phyloP scores from a whole-genome alignment of 2,888 invertebrate species.

The Acleris emargana region DNA sequence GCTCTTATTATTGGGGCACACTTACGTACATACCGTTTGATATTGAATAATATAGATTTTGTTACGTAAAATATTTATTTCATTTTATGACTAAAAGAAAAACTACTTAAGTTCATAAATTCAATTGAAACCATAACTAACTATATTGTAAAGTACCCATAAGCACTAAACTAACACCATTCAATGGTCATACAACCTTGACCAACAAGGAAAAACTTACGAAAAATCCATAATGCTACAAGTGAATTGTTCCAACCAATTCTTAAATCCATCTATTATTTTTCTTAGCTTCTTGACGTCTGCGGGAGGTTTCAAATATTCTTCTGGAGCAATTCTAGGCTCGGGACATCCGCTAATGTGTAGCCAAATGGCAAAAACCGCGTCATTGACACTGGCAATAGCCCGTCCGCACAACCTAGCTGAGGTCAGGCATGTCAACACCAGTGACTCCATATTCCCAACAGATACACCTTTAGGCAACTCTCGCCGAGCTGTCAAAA shows the following conservation, averaged over 20 bases:
- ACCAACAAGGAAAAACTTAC: conserved; percentile 40
- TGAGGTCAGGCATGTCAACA: conserved; percentile 60
- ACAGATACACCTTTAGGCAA: conserved; percentile 59
- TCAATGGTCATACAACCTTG: conserved; percentile 12
- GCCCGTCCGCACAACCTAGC: conserved; percentile 68
- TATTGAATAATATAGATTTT: no score
- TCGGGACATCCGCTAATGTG: conserved; percentile 68
- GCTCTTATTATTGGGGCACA: no score
- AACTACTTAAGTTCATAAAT: no score
- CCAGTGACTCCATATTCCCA: conserved; percentile 63
- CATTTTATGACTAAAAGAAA: no score
- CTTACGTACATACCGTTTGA: no score
- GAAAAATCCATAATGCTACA: conserved; percentile 41
- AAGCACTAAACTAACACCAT: conserved; percentile 10
- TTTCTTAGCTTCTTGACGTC: conserved; percentile 61
- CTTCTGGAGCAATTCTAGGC: conserved; percentile 70
- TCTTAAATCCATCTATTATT: conserved; percentile 63
- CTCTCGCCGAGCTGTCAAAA: conserved; percentile 69
- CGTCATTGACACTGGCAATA: conserved; percentile 64
- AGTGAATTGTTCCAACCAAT: conserved; percentile 69
- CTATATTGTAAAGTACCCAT: no score
- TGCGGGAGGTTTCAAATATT: conserved; percentile 68
- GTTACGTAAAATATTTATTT: no score
- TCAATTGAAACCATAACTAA: no score
- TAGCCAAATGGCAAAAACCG: conserved; percentile 74